Percentiles rank a stretch among this genome's conserved stretches.
phyloP scores from a whole-genome alignment of 2,113 vertebrate genomes.

The Pedionomus torquatus region DNA sequence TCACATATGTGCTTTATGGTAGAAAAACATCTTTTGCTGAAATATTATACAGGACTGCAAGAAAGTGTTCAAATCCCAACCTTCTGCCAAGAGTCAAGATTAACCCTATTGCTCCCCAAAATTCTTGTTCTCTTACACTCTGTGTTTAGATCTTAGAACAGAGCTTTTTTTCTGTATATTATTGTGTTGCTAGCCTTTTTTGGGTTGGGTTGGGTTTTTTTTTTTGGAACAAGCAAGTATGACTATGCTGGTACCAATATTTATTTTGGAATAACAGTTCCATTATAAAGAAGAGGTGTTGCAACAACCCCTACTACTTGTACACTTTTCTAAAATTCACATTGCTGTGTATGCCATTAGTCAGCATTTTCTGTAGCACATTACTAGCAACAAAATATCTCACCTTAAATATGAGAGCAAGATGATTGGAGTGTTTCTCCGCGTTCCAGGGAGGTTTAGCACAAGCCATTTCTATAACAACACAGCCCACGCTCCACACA shows the following conservation, averaged over 20 bases:
- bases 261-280: neutral
- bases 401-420: slow-evolving; percentile 93
- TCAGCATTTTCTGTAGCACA: neutral
- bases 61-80: neutral
- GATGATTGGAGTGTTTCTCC: slow-evolving; percentile 92
- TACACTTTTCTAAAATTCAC: neutral
- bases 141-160: neutral
- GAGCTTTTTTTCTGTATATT: neutral
- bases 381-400: neutral
- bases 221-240: neutral
- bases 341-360: neutral
- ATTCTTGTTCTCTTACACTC: neutral
- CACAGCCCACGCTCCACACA: slow-evolving; percentile 92
- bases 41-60: neutral
- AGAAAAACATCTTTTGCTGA: neutral
- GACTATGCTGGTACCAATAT: neutral
- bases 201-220: neutral
- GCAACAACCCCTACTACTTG: neutral
- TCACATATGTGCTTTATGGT: neutral
- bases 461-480: slow-evolving; percentile 92
- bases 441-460: slow-evolving; percentile 93
- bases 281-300: neutral
- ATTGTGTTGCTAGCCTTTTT: neutral
- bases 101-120: neutral
- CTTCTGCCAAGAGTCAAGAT: neutral